phyloP scores from a whole-genome alignment of 2,797 vertebrate genomes.

The Salarias fasciatus region DNA sequence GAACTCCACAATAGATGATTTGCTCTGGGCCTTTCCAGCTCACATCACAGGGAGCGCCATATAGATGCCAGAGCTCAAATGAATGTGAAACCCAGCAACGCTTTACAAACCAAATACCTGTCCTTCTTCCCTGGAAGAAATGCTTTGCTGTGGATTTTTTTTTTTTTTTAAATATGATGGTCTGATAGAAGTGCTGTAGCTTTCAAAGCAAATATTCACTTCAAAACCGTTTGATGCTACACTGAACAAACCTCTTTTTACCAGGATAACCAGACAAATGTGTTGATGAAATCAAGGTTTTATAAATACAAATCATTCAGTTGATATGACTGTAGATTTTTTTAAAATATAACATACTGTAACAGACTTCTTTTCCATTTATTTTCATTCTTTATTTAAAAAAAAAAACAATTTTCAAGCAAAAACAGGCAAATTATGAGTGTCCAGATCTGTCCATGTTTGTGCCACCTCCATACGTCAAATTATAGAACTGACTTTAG shows the following conservation, averaged over 20 bases:
- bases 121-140: constrained; percentile 42
- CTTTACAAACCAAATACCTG: constrained; percentile 67
- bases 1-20: constrained; percentile 57
- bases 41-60: constrained; percentile 35
- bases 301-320: constrained; percentile 24
- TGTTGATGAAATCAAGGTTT: constrained; percentile 15
- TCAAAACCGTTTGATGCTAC: constrained; percentile 10
- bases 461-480: constrained; percentile 2
- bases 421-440: not conserved
- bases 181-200: constrained; percentile 40
- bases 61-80: constrained; percentile 37
- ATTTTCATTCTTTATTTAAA: too few species aligned
- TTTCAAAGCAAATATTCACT: constrained; percentile 59
- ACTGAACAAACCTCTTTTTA: constrained; percentile 34
- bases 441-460: constrained; percentile 15
- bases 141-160: constrained; percentile 40
- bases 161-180: constrained; percentile 16
- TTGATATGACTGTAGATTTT: too few species aligned
- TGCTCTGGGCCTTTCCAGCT: constrained; percentile 44
- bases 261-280: constrained; percentile 41
- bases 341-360: too few species aligned
- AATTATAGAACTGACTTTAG: constrained; percentile 28
- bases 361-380: too few species aligned
- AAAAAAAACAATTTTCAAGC: too few species aligned
- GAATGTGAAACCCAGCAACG: constrained; percentile 55